These are phyloP conservation scores for Tricholauxania praeusta DNA, from an alignment of 2,888 invertebrate genomes.

Conservation along the genomic window DNA sequence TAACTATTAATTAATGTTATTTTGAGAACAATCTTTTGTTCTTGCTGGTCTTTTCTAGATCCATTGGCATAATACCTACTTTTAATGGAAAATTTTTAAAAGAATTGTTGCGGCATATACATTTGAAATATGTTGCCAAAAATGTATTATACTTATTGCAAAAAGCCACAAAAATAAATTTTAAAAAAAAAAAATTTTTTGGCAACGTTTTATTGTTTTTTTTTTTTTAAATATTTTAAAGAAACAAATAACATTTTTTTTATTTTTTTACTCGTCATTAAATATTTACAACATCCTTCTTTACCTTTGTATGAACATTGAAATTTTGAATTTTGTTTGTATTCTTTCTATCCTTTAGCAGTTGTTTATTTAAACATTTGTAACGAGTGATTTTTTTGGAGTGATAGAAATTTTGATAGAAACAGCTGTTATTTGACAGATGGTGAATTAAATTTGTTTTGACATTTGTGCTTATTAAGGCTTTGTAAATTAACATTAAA, in stretches of 20 bases:
- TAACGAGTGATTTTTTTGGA: no score
- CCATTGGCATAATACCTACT: background rate
- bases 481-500: no score
- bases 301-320: background rate
- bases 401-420: no score
- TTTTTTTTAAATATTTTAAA: background rate
- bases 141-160: background rate
- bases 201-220: background rate
- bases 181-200: background rate
- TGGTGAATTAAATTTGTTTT: no score
- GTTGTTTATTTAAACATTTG: no score
- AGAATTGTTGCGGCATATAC: background rate
- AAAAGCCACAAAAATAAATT: background rate
- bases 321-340: background rate
- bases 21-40: background rate
- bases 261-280: background rate
- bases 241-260: background rate
- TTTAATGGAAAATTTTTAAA: constrained; percentile 3
- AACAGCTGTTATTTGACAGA: no score
- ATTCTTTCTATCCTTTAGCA: background rate
- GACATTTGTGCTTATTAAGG: no score
- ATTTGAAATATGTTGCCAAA: background rate
- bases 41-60: no score
- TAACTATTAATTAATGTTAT: background rate
- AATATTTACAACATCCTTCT: background rate